Conservation (phyloP, 2,113 vertebrate genomes). For the Phrynocephalus versicolor region DNA sequence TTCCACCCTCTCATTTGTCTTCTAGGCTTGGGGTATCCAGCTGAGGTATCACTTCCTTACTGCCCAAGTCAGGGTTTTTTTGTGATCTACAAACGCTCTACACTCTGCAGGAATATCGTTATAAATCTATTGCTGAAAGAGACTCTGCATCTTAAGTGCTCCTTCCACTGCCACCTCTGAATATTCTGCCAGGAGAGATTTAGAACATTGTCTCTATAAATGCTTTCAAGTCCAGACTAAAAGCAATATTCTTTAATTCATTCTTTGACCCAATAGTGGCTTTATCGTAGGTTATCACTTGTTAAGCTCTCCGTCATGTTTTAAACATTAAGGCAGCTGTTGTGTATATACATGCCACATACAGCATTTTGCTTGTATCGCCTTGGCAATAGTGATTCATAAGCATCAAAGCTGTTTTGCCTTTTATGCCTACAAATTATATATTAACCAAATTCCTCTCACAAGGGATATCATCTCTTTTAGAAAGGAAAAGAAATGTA, state of each 20-base stretch:
- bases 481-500: not conserved
- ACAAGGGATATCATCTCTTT: not conserved
- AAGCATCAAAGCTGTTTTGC: conserved; percentile 61
- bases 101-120: conserved; percentile 59
- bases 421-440: conserved; percentile 50
- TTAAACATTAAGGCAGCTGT: conserved; percentile 65
- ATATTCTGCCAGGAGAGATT: conserved; percentile 70
- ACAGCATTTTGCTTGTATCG: conserved; percentile 56
- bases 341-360: conserved; percentile 55
- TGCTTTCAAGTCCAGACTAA: conserved; percentile 72
- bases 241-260: conserved; percentile 72
- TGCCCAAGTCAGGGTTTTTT: conserved; percentile 58
- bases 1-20: conserved; percentile 41
- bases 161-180: conserved; percentile 56
- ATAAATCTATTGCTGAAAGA: conserved; percentile 64
- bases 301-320: conserved; percentile 66
- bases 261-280: conserved; percentile 66
- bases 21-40: conserved; percentile 34
- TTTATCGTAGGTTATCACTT: conserved; percentile 74
- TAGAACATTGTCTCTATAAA: conserved; percentile 65
- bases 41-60: conserved; percentile 52
- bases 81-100: conserved; percentile 59
- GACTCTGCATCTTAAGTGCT: conserved; percentile 63
- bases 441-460: conserved; percentile 37
- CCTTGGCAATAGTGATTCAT: conserved; percentile 66